phyloP scores from a whole-genome alignment of 1,140 invertebrate genomes.

The Eufriesea mexicana region DNA sequence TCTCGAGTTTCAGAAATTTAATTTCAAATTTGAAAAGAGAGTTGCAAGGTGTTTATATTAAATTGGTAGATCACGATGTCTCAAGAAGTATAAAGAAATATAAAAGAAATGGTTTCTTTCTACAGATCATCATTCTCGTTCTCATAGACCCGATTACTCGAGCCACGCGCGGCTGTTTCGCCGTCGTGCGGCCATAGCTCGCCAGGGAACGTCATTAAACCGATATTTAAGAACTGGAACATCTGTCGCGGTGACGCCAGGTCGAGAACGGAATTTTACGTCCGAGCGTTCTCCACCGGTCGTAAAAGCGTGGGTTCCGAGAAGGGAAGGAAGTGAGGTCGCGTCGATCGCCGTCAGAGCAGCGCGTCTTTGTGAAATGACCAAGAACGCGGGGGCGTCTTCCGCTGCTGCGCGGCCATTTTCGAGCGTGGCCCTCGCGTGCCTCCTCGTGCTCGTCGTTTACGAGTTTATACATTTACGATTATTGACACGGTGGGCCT shows the following conservation, averaged over 20 bases:
- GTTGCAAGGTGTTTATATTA: too few species aligned
- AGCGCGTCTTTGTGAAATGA: constrained; percentile 9
- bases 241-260: background rate
- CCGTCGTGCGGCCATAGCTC: background rate
- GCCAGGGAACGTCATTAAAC: background rate
- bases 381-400: constrained; percentile 39
- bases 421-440: constrained; percentile 67
- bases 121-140: background rate
- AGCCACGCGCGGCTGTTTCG: background rate
- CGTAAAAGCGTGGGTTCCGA: constrained; percentile 27
- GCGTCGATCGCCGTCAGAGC: constrained; percentile 30
- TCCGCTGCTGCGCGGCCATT: constrained; percentile 52
- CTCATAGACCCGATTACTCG: background rate
- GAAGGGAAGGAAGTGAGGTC: constrained; percentile 27
- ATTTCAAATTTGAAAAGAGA: too few species aligned
- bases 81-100: background rate
- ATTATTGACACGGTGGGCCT: constrained; percentile 62
- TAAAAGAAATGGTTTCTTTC: background rate
- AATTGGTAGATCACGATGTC: too few species aligned
- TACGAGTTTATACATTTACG: constrained; percentile 70
- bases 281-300: background rate
- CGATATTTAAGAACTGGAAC: constrained; percentile 3
- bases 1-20: too few species aligned
- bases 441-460: constrained; percentile 55
- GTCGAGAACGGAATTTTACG: background rate